Evolutionary conservation across 2,797 vertebrate species (phyloP).

Genomic region (Hylomyscus alleni): DNA sequence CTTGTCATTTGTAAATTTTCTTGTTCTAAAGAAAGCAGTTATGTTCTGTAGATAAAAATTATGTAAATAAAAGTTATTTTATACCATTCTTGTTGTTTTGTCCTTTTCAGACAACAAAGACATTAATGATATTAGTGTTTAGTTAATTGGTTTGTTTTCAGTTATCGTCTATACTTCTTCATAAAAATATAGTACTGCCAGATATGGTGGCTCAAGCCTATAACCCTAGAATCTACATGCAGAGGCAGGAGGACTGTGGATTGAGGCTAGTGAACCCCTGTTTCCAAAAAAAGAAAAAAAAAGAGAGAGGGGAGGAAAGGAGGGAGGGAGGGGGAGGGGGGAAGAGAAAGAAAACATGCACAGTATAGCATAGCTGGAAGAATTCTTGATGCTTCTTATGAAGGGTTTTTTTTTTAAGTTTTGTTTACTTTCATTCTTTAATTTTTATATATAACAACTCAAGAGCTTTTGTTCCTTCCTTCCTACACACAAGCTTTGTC

Average conservation of each 20-base stretch:
- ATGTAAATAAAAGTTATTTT: conserved; percentile 90
- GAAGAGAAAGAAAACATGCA: not conserved
- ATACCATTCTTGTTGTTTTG: conserved; percentile 77
- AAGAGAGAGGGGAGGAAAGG: too few relatives aligned
- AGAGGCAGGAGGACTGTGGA: not conserved
- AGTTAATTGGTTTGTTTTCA: conserved; percentile 40
- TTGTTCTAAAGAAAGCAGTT: conserved; percentile 87
- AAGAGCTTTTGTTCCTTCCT: not conserved
- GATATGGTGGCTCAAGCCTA: too few relatives aligned
- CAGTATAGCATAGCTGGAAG: not conserved
- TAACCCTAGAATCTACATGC: not conserved
- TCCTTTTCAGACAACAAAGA: conserved; percentile 60
- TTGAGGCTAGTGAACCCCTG: not conserved
- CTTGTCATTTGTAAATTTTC: conserved; percentile 83
- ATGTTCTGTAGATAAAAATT: conserved; percentile 86
- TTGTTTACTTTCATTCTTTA: conserved; percentile 29
- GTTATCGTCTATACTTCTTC: not conserved
- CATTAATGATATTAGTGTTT: not conserved
- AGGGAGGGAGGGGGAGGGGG: too few relatives aligned
- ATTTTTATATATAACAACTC: not conserved
- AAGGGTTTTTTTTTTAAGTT: not conserved
- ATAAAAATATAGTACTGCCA: conserved; percentile 26
- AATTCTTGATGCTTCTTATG: not conserved
- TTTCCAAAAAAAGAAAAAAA: not conserved
- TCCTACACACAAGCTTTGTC: not conserved